Conservation (phyloP, 2,888 invertebrate species). For the Caenorhabditis sp. region DNA sequence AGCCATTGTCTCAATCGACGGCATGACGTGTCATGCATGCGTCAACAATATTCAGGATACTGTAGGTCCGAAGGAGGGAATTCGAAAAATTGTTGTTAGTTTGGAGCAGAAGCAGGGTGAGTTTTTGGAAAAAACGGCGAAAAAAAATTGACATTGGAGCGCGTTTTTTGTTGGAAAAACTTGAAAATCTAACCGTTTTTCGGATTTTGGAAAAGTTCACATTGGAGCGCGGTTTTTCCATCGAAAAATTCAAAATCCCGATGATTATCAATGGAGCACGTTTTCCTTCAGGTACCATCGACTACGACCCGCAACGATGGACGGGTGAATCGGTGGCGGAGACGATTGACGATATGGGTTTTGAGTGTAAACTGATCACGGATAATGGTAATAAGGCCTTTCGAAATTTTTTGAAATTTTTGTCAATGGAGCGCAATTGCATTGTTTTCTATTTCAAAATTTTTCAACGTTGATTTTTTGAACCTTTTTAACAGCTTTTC, state of each 20-base stretch:
- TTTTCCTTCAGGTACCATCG: constrained; percentile 76
- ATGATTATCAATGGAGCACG: not conserved
- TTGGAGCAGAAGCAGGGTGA: constrained; percentile 56
- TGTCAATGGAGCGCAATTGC: not conserved
- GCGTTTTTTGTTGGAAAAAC: not conserved
- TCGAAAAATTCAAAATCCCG: not conserved
- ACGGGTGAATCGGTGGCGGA: constrained; percentile 82
- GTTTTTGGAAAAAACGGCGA: not conserved
- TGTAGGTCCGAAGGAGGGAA: constrained; percentile 87
- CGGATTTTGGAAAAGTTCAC: not conserved
- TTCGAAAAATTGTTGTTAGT: constrained; percentile 80
- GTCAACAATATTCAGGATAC: constrained; percentile 89
- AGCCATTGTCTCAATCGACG: constrained; percentile 83
- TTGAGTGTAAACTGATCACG: constrained; percentile 79
- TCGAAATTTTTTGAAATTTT: not conserved
- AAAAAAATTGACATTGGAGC: too few relatives aligned
- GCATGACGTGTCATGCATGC: constrained; percentile 96
- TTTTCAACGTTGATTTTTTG: too few relatives aligned
- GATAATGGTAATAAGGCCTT: constrained; percentile 39
- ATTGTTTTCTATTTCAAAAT: too few relatives aligned
- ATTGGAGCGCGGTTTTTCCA: not conserved
- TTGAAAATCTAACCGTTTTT: not conserved
- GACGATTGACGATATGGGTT: constrained; percentile 85
- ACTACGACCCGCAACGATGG: constrained; percentile 81
- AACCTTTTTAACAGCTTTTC: too few relatives aligned